Base-by-base conservation (phyloP, 2,113 vertebrate species). In the Tachuris rubrigastra region DNA sequence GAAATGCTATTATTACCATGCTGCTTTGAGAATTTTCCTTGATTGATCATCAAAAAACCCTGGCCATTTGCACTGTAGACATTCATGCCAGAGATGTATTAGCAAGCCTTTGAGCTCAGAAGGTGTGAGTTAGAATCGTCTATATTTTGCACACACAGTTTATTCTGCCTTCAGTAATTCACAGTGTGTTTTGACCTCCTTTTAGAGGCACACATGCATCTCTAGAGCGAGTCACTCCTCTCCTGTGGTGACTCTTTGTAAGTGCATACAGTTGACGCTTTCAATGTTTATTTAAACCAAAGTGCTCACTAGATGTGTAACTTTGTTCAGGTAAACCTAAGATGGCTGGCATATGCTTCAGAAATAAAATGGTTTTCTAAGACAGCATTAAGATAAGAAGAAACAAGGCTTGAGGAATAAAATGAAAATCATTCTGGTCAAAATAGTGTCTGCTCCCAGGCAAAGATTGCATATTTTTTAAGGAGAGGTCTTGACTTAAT, bases 21-120 rank as follows among this genome's bases (percentile, higher is more conserved):
- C 88, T 99, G 41, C 92, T 99, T 91, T 98, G 98, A 93, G 98
- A 99, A 35, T 97, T 99, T 86, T 97, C 92, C 73, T 96, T 47
- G 8, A 96, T 98, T 24, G 97, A 99, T 91, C 88, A 97, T 65
- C 98, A 98, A 97, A 99, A 99, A 97, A 98, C 98, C 91, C 98
- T 98, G 98, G 98, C 98, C 30, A 94, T 98, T 86, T 99, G 98
- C 76, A 99, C 98, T 12, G 96, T 98, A 33, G 98, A 98, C 79
- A 97, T 98, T 78, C 98, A 98, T 47, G 98, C 97, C 58, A 96
- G 98, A 96, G 98, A 98, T 58, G 97, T 98, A 72, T 98, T 99
- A 62, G 94, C 98, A 73, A 98, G 92, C 81, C 98, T 99, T 73
- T 96, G 98, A 85, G 87, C 98, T 93, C 98, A 98, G 89, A 99